These are phyloP conservation scores for Coleophora deauratella DNA, from an alignment of 2,888 invertebrate species.

Conservation along the genomic window DNA sequence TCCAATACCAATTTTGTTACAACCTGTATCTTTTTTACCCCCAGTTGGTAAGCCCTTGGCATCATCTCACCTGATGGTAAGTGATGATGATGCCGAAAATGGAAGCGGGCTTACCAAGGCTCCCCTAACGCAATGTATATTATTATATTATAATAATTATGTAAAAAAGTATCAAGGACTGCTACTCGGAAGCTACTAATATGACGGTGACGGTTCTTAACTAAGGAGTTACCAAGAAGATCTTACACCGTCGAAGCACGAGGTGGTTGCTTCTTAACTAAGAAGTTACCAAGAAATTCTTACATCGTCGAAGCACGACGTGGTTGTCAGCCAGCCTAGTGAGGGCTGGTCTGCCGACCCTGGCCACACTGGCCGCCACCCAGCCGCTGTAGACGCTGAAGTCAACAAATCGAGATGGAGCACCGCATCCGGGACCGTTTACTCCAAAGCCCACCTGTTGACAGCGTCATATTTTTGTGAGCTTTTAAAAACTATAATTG, in stretches of 20 bases:
- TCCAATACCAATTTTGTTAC: too few relatives aligned
- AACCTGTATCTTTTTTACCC: too few relatives aligned
- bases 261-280: conserved; percentile 23
- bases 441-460: conserved; percentile 42
- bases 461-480: neutral
- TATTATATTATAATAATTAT: too few relatives aligned
- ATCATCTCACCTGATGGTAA: too few relatives aligned
- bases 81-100: too few relatives aligned
- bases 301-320: conserved; percentile 33
- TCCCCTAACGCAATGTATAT: too few relatives aligned
- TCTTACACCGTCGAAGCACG: conserved; percentile 33
- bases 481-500: neutral
- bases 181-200: too few relatives aligned
- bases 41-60: too few relatives aligned
- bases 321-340: conserved; percentile 26
- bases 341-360: conserved; percentile 34
- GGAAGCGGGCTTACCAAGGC: too few relatives aligned
- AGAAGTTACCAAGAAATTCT: conserved; percentile 9
- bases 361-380: conserved; percentile 26
- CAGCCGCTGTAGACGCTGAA: conserved; percentile 34
- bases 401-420: conserved; percentile 41
- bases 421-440: conserved; percentile 39
- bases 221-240: neutral
- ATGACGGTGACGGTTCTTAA: too few relatives aligned
- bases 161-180: too few relatives aligned